Evolutionary conservation across 1,140 invertebrate species (phyloP), one percentile per base, ranked within the genome.

Genomic region (Mycetomoellerius zeteki): DNA sequence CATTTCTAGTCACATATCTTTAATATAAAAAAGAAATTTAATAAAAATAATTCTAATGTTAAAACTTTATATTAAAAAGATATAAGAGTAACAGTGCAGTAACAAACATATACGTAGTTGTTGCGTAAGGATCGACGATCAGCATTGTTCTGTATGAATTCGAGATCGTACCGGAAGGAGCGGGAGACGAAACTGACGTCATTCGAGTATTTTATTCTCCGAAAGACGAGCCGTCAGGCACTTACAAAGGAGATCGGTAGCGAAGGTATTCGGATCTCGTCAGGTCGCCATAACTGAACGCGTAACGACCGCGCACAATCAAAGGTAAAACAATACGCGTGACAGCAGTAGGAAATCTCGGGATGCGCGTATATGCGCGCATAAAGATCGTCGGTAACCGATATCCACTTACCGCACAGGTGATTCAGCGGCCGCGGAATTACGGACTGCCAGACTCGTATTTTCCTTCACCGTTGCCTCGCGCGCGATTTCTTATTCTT

Each of bases 291-390:
- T 78, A 88, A 60, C 80, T 84, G n/a, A 72, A 60, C 80, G 69
- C 80, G 88, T 89, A 87, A 87, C 87, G 69, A 37, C 12, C 33
- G 69, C 19, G 58, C 30, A 90, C 91, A 91, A 93, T 94, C 91
- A 92, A 92, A 93, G 86, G 94, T 94, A 95, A 95, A 94, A 95
- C 87, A 93, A 95, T 94, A 92, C 72, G 91, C 94, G 92, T 94
- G 93, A 94, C 93, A 91, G 84, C 89, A 67, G 33, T 58, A 81
- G 81, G 58, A 86, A 86, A 27, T 19, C 52, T 75, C 62, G 71
- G 62, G 82, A 88, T 86, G 89, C 88, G 86, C 85, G 33, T 37
- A 85, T 89, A 88, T 80, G 54, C 81, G 65, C 37, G 71, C 56
- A 58, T 54, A 65, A 88, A 90, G 92, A 90, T 89, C 81, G 81